Evolutionary conservation across 1,140 invertebrate species (phyloP).

Genomic region (Drosophila repletoides): DNA sequence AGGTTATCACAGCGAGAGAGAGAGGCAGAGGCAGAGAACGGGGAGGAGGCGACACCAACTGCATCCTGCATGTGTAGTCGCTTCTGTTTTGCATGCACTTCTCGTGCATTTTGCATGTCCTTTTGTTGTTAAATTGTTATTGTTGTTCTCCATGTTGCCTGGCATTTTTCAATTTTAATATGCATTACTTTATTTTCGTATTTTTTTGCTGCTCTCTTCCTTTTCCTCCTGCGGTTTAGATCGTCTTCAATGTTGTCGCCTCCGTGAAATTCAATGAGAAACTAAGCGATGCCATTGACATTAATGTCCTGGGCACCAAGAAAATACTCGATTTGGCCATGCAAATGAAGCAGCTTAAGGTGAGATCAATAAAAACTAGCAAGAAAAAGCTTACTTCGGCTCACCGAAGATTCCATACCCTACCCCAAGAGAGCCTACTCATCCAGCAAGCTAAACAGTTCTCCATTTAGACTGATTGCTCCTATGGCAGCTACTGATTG

Average conservation of each 20-base stretch:
- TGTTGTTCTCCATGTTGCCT: conserved; percentile 3
- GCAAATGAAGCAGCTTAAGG: conserved; percentile 87
- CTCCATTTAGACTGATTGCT: too few species aligned
- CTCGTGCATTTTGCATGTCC: conserved; percentile 70
- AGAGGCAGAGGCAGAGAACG: too few species aligned
- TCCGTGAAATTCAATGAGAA: conserved; percentile 95
- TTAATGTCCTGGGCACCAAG: conserved; percentile 86
- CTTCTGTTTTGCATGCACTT: conserved; percentile 67
- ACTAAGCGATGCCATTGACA: conserved; percentile 85
- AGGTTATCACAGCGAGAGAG: conserved; percentile 55
- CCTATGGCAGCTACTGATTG: too few species aligned
- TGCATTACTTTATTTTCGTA: conserved; percentile 59
- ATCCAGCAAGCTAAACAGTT: too few species aligned
- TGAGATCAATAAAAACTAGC: too few species aligned
- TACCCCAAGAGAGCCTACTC: too few species aligned
- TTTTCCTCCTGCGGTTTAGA: conserved; percentile 80
- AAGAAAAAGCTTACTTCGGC: too few species aligned
- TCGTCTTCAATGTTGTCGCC: conserved; percentile 95
- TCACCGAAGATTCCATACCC: too few species aligned
- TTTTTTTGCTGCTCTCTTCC: too few species aligned
- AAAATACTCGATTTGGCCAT: conserved; percentile 85
- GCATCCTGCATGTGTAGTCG: conserved; percentile 28
- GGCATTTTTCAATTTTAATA: conserved; percentile 57
- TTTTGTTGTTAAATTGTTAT: conserved; percentile 20
- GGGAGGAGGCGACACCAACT: conserved; percentile 27